These are phyloP conservation scores for Coregonus sp. DNA, from an alignment of 2,797 vertebrate genomes.

Conservation along the genomic window DNA sequence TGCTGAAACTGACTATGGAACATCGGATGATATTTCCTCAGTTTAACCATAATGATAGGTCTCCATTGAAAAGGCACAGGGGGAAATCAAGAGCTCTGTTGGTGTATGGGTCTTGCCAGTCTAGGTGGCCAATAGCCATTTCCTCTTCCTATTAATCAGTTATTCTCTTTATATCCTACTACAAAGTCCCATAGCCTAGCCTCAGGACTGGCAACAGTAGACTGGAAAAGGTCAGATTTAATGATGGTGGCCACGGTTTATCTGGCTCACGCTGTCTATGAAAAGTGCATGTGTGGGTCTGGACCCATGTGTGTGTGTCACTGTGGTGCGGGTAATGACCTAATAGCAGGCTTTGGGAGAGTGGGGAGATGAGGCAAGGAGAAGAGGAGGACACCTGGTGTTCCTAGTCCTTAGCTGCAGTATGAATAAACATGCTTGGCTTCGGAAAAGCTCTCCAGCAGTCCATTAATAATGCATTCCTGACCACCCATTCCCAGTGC, in stretches of 20 bases:
- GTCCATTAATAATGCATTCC: constrained; percentile 68
- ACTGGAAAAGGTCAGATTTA: constrained; percentile 69
- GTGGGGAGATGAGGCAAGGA: constrained; percentile 15
- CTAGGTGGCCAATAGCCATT: constrained; percentile 30
- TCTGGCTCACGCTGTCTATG: constrained; percentile 17
- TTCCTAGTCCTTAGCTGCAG: constrained; percentile 27
- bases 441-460: constrained; percentile 53
- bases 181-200: constrained; percentile 59
- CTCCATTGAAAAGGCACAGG: constrained; percentile 30
- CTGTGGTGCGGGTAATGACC: background rate
- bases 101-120: constrained; percentile 15
- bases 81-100: constrained; percentile 18
- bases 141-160: constrained; percentile 40
- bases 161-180: constrained; percentile 70
- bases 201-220: constrained; percentile 50
- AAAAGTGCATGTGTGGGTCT: background rate
- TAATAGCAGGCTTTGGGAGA: constrained; percentile 20
- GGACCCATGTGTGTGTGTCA: background rate
- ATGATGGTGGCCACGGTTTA: constrained; percentile 59
- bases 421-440: constrained; percentile 67
- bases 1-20: background rate
- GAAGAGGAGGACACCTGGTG: constrained; percentile 27
- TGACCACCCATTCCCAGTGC: constrained; percentile 37
- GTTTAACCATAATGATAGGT: constrained; percentile 23
- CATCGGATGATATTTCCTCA: constrained; percentile 22